These are phyloP conservation scores for Ctena decussata DNA, from an alignment of 2,888 invertebrate species.

Conservation along the genomic window DNA sequence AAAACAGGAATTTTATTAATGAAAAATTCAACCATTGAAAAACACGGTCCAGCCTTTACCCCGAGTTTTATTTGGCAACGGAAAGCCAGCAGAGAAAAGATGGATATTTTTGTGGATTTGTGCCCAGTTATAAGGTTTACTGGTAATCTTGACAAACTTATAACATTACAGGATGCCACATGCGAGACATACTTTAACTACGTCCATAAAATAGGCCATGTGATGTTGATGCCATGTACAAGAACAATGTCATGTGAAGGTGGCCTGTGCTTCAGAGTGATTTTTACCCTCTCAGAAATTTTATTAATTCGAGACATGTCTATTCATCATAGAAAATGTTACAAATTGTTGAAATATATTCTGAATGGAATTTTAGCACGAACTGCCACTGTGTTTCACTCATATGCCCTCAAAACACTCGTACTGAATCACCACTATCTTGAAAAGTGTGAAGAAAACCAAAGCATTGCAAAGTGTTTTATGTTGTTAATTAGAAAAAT, in stretches of 20 bases:
- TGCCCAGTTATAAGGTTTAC: background rate
- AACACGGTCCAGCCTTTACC: background rate
- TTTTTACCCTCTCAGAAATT: background rate
- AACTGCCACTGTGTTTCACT: background rate
- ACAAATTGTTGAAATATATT: background rate
- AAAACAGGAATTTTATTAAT: background rate
- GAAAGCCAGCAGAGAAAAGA: background rate
- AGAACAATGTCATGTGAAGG: background rate
- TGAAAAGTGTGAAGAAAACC: background rate
- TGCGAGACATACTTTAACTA: background rate
- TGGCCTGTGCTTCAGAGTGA: background rate
- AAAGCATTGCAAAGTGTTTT: background rate
- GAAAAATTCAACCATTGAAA: background rate
- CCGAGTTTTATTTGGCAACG: background rate
- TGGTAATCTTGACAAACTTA: background rate
- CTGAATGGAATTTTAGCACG: background rate
- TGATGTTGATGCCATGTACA: background rate
- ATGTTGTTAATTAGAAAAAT: background rate
- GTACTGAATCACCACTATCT: background rate
- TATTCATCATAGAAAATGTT: background rate
- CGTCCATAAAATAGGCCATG: background rate
- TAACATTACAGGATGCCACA: background rate
- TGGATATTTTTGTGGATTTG: background rate
- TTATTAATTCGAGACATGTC: background rate
- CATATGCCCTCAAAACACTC: background rate